Percentiles rank a stretch among this genome's conserved stretches.
phyloP scores from a whole-genome alignment of 2,797 vertebrate species.

The Lacerta bilineata region DNA sequence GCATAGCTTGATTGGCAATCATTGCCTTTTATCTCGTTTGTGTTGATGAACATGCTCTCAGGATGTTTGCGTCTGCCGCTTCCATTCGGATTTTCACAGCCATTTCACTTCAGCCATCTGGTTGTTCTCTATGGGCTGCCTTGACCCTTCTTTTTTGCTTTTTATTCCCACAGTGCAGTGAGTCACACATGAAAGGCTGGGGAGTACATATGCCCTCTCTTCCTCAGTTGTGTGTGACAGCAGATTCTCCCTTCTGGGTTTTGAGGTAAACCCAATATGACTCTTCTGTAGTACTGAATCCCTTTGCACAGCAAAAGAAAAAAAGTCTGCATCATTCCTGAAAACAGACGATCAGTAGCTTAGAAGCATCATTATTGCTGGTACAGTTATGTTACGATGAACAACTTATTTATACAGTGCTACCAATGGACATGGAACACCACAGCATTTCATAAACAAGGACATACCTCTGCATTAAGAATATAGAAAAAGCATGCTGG shows the following conservation, averaged over 20 bases:
- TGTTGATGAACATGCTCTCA: conserved; percentile 34
- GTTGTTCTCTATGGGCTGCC: neutral
- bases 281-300: conserved; percentile 14
- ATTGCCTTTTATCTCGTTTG: conserved; percentile 14
- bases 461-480: neutral
- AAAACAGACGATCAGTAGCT: neutral
- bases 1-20: conserved; percentile 37
- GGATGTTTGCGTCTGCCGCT: conserved; percentile 34
- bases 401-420: neutral
- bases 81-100: conserved; percentile 2
- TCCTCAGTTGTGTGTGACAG: conserved; percentile 28
- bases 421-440: neutral
- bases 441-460: neutral
- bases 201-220: neutral
- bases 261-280: conserved; percentile 44
- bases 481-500: too few relatives aligned
- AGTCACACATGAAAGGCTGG: conserved; percentile 47
- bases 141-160: conserved; percentile 26
- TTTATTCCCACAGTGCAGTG: conserved; percentile 20
- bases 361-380: neutral
- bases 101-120: conserved; percentile 41
- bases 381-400: neutral
- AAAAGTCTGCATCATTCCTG: neutral
- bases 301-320: neutral
- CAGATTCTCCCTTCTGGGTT: conserved; percentile 47